These are phyloP conservation scores for Lateolabrax maculatus DNA, from an alignment of 2,797 vertebrate genomes.

Conservation along the genomic window DNA sequence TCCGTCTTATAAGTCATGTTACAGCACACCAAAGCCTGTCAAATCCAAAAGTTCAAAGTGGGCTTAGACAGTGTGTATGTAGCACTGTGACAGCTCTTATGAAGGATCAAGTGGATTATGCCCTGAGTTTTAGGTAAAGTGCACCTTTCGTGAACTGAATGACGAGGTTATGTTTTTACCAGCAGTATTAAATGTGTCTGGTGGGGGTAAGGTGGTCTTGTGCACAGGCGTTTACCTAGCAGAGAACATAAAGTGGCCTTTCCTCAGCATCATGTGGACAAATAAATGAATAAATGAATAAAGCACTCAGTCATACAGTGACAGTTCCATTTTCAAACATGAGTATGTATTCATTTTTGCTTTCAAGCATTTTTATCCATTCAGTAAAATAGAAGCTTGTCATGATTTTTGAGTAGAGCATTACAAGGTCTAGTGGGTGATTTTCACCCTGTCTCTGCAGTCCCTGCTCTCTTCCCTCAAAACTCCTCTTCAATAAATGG, in stretches of 20 bases:
- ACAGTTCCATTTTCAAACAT: slow-evolving; percentile 1
- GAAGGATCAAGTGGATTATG: slow-evolving; percentile 62
- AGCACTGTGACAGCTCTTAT: slow-evolving; percentile 51
- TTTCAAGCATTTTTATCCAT: not conserved
- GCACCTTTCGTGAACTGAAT: slow-evolving; percentile 39
- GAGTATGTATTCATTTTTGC: not conserved
- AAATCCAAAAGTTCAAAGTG: slow-evolving; percentile 67
- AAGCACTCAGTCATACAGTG: not conserved
- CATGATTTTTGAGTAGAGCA: slow-evolving; percentile 20
- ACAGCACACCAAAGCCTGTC: slow-evolving; percentile 55
- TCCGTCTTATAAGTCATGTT: slow-evolving; percentile 47
- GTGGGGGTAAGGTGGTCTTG: not conserved
- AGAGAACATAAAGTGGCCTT: not conserved
- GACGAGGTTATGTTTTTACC: slow-evolving; percentile 8
- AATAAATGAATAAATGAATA: too few species aligned
- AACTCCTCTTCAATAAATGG: slow-evolving; percentile 14
- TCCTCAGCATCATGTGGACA: not conserved
- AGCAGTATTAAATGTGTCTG: not conserved
- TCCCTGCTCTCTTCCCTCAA: not conserved
- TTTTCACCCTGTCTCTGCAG: slow-evolving; percentile 16
- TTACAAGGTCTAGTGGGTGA: slow-evolving; percentile 25
- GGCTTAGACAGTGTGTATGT: slow-evolving; percentile 37
- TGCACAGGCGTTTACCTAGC: slow-evolving; percentile 1
- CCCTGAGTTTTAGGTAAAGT: slow-evolving; percentile 42
- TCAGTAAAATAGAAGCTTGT: slow-evolving; percentile 7